Conservation (phyloP, 2,888 invertebrate genomes). For the Mythimna loreyi region DNA sequence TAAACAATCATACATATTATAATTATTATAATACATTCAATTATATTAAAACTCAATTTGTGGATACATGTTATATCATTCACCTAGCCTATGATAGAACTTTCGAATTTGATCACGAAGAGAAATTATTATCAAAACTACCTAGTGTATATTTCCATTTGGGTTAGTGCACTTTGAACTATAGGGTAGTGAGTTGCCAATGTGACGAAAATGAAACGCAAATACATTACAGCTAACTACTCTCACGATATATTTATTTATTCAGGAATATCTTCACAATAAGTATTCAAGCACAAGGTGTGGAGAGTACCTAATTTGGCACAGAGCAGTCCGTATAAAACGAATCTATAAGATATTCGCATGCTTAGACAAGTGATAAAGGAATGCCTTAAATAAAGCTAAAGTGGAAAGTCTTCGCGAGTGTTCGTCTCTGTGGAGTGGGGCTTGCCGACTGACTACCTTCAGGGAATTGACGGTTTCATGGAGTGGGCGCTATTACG, state of each 20-base stretch:
- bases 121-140: slow-evolving; percentile 90
- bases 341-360: slow-evolving; percentile 56
- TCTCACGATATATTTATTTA: slow-evolving; percentile 82
- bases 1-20: slow-evolving; percentile 71
- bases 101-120: slow-evolving; percentile 90
- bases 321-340: slow-evolving; percentile 76
- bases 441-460: slow-evolving; percentile 33
- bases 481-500: slow-evolving; percentile 21
- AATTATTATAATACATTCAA: slow-evolving; percentile 73
- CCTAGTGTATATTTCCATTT: slow-evolving; percentile 87
- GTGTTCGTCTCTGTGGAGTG: slow-evolving; percentile 24
- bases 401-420: slow-evolving; percentile 56
- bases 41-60: slow-evolving; percentile 73
- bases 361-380: slow-evolving; percentile 55
- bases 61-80: slow-evolving; percentile 86
- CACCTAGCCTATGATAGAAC: slow-evolving; percentile 90
- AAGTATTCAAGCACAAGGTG: slow-evolving; percentile 72
- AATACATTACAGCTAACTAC: slow-evolving; percentile 88
- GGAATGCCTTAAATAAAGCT: slow-evolving; percentile 50
- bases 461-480: slow-evolving; percentile 10
- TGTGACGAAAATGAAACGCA: slow-evolving; percentile 85
- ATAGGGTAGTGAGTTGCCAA: slow-evolving; percentile 86
- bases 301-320: slow-evolving; percentile 85
- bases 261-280: slow-evolving; percentile 78
- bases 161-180: slow-evolving; percentile 88